Percentiles rank a stretch among this genome's conserved stretches.
Evolutionary conservation across 2,888 invertebrate species (phyloP).

Genomic region (Lithophane ornitopus): DNA sequence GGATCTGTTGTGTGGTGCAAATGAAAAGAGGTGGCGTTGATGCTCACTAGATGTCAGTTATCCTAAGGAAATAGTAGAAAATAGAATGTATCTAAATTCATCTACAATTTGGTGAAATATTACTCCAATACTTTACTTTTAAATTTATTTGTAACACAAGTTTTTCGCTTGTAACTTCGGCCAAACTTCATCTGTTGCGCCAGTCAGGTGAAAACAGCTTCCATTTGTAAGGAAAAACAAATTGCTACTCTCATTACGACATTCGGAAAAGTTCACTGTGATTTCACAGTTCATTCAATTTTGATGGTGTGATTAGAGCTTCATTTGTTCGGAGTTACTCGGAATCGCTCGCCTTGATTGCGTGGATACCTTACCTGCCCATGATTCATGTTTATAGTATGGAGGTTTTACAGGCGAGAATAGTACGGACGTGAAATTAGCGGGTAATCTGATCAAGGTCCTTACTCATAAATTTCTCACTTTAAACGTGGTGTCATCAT

Average conservation of each 20-base stretch:
- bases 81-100: neutral
- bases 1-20: conserved; percentile 71
- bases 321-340: conserved; percentile 55
- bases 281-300: conserved; percentile 84
- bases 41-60: neutral
- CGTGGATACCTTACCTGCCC: conserved; percentile 1
- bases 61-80: neutral
- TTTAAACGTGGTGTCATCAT: conserved; percentile 6
- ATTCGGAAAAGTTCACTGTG: conserved; percentile 81
- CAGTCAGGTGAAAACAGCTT: conserved; percentile 82
- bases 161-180: conserved; percentile 69
- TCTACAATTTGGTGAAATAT: neutral
- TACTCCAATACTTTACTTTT: conserved; percentile 8
- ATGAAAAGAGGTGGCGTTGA: conserved; percentile 36
- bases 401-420: conserved; percentile 6
- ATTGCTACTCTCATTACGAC: conserved; percentile 84
- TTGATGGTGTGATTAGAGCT: conserved; percentile 79
- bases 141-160: conserved; percentile 25
- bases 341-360: conserved; percentile 29
- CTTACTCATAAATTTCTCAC: neutral
- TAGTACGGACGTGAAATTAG: conserved; percentile 33
- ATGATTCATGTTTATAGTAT: conserved; percentile 38
- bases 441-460: neutral
- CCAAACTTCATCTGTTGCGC: conserved; percentile 83
- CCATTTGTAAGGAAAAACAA: conserved; percentile 86